Base-by-base conservation (phyloP, 2,113 vertebrate genomes). In the Spilogale gracilis region DNA sequence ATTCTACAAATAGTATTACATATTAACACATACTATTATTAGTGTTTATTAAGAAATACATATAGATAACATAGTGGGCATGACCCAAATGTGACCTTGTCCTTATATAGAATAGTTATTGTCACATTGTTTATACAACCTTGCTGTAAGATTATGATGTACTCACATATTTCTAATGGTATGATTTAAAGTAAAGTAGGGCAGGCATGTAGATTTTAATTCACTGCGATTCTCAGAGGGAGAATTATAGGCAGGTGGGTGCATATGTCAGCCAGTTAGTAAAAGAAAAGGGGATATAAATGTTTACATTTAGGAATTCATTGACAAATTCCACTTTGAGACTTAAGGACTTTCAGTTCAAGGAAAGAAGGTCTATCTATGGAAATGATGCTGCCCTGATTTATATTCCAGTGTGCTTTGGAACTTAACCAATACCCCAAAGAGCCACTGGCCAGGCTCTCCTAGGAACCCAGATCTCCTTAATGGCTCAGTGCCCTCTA, bases 111-210 rank as follows among this genome's bases (percentile, higher is more conserved):
- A 65, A 45, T 65, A 91, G 50, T 89, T 92, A 78, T 61, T 74
- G 16, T 92, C 1, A 21, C 63, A 12, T 87, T 87, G 43, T 63
- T 97, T 96, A 76, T 89, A 61, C 18, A 74, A 74, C 14, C 27
- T 89, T 85, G 71, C 43, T 81, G 50, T 88, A 58, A 86, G 43
- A 86, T 90, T 23, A 45, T 48, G 56, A 95, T 85, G 81, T 80
- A 74, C 8, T 80, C n/a, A 81, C 6, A 25, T 76, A 78, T 76
- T 84, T 94, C 38, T 78, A 80, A 73, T 73, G 61, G 21, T 92
- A 56, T 84, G 83, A 95, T 92, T 96, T 87, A 84, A 94, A 92
- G 95, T 54, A 80, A 82, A 90, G 43, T n/a, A 89, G 61, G n/a
- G 20, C 78, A 76, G 58, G 43, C 30, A 63, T 63, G 45, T 81